Percentiles rank a stretch among this genome's conserved stretches.
These are phyloP conservation scores for Agrilus cyanescens DNA, from an alignment of 2,888 invertebrate species.

Conservation along the genomic window DNA sequence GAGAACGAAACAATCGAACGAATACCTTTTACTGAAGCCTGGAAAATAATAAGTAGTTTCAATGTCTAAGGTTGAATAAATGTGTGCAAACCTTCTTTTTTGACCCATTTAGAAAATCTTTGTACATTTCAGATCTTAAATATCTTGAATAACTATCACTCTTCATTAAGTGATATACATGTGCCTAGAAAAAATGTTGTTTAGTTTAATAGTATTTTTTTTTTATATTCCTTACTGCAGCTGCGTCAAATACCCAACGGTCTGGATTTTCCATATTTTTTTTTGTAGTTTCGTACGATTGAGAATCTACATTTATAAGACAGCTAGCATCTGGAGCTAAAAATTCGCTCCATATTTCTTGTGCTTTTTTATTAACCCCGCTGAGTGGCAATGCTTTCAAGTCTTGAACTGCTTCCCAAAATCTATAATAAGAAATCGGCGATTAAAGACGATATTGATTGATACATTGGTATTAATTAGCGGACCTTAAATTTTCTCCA, in stretches of 20 bases:
- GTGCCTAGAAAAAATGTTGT: constrained; percentile 55
- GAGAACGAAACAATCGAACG: constrained; percentile 76
- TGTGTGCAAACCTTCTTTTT: constrained; percentile 77
- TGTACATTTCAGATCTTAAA: constrained; percentile 96
- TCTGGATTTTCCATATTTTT: constrained; percentile 73
- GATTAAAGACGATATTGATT: too few species aligned
- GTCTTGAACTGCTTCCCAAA: constrained; percentile 92
- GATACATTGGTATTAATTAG: background rate
- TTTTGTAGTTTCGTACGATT: constrained; percentile 73
- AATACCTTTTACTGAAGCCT: constrained; percentile 79
- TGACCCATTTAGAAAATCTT: constrained; percentile 89
- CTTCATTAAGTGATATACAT: constrained; percentile 99
- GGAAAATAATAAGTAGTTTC: constrained; percentile 30
- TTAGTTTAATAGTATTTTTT: constrained; percentile 1
- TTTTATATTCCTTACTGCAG: constrained; percentile 57
- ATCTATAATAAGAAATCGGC: constrained; percentile 44
- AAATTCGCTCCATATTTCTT: constrained; percentile 88
- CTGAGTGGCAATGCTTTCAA: constrained; percentile 80
- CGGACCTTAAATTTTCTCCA: constrained; percentile 90
- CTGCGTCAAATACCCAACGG: constrained; percentile 93
- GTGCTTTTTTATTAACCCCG: constrained; percentile 69
- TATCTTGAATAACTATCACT: constrained; percentile 98
- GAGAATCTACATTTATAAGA: constrained; percentile 95
- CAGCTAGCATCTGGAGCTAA: constrained; percentile 88
- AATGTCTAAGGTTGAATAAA: constrained; percentile 2